phyloP scores from a whole-genome alignment of 1,140 invertebrate genomes.

The Aphelinus atriplicis region DNA sequence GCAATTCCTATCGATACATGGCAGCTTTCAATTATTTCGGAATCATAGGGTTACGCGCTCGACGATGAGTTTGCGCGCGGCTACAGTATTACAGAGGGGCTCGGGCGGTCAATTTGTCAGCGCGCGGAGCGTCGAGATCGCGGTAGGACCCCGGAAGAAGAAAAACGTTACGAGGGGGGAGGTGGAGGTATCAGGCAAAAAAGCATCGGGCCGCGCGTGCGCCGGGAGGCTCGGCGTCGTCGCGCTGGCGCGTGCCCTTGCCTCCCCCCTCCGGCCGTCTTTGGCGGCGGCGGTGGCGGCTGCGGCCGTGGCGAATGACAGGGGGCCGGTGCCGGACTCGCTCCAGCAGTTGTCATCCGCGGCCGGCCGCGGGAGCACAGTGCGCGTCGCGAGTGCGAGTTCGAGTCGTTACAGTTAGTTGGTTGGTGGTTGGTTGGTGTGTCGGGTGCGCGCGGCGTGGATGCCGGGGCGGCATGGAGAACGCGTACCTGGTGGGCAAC shows the following conservation, averaged over 20 bases:
- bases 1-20: too few relatives aligned
- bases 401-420: background rate
- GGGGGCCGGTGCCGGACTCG: background rate
- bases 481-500: conserved; percentile 33
- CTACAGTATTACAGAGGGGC: too few relatives aligned
- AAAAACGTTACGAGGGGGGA: too few relatives aligned
- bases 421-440: too few relatives aligned
- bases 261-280: background rate
- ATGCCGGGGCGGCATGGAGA: background rate
- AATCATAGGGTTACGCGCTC: too few relatives aligned
- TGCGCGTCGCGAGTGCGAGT: conserved; percentile 9
- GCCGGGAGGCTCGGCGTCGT: background rate
- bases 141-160: background rate
- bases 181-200: too few relatives aligned
- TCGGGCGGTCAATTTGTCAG: too few relatives aligned
- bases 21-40: too few relatives aligned
- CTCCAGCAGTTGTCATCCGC: conserved; percentile 23
- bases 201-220: too few relatives aligned
- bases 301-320: conserved; percentile 1
- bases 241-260: conserved; percentile 1
- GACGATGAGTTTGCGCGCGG: too few relatives aligned
- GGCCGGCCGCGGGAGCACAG: conserved; percentile 26
- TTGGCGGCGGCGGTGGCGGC: background rate
- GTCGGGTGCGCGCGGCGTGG: conserved; percentile 3
- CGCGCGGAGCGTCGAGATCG: too few relatives aligned